Base-by-base conservation (phyloP, 1,140 invertebrate species). In the Brachionus rotundiformis region DNA sequence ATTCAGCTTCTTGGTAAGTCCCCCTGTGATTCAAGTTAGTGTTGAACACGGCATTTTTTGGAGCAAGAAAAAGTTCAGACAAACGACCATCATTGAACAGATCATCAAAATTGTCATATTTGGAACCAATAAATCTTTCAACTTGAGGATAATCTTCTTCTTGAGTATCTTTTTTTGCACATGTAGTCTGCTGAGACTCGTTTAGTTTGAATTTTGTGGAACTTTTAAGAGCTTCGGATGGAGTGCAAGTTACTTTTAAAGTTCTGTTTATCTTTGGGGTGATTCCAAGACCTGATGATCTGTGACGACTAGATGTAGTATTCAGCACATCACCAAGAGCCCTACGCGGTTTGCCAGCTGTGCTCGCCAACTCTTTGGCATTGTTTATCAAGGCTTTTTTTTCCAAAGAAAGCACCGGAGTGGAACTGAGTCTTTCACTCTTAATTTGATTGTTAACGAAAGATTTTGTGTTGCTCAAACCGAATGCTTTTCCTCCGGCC, bases 101-200 rank as follows among this genome's bases (percentile, higher is more conserved):
- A 79, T 79, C 76, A 63, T 79, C 76, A 79, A 79, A 79, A 41
- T 79, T 79, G 47, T 79, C 76, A 25, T 36, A 59, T 63, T 79
- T 79, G 16, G 47, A 59, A 3, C 76, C 59, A 6, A 59, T 54
- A 33, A 63, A 79, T 7, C 33, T 31, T 25, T 79, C 76, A 23
- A 59, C 76, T 25, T 19, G 47, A 3, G 44, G 44, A 19, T 36
- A 25, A 10, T 39, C 47, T 39, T 59, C 44, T 36, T 54, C 33
- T 29, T 59, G 41, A 54, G 5, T 16, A 6, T 77, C 73, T 77
- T 47, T 49, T 33, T 77, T 77, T 16, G 31, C 63, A 23, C 29
- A 33, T 11, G 13, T 16, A 8, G 11, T 25, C 25, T 73, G 36
- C 19, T 68, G 63, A 16, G 29, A 19, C 5, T 68, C 63, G 19